Base-by-base conservation (phyloP, 2,113 vertebrate species). In the Perca fluviatilis region DNA sequence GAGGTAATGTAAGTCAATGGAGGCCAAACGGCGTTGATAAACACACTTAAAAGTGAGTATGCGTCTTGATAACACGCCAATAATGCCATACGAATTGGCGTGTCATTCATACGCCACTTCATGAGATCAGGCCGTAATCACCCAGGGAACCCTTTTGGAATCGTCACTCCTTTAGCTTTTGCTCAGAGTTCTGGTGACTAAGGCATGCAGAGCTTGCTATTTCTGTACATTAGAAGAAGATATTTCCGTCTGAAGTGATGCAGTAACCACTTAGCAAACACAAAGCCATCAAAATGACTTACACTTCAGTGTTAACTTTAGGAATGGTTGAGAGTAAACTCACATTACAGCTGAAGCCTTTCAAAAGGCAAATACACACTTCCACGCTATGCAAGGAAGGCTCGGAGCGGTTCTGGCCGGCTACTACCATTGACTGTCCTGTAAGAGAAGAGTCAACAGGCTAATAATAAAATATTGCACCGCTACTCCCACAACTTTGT, bases 391-490 rank as follows among this genome's bases (percentile, higher is more conserved):
- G 79, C 50, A 30, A 18, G 4, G 75, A 30, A 4, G 11, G 18
- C 14, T 19, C 12, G 70, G 15, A 63, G 53, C 18, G 70, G 61
- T 79, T 91, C 84, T 13, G 50, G 68, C 75, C 50, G 72, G 71
- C 79, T 82, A 79, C 85, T 73, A 83, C 82, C 74, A 85, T 75
- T 83, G 82, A 91, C 76, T 78, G 83, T 85, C 88, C 89, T 80
- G 74, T 71, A 25, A 77, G 63, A 80, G 57, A 86, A 33, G 47
- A 83, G 69, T 71, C 63, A 53, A 25, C 71, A 51, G 23, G 83
- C 88, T 92, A 92, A 93, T 92, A 79, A 87, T 94, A 92, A 82
- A 89, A 84, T 78, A 46, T 33, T 68, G 58, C 46, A 40, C 64
- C 50, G 40, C 64, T 50, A 56, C 71, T 80, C 80, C 74, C 74